phyloP scores from a whole-genome alignment of 2,113 vertebrate species.

The Haliaeetus leucogaster region DNA sequence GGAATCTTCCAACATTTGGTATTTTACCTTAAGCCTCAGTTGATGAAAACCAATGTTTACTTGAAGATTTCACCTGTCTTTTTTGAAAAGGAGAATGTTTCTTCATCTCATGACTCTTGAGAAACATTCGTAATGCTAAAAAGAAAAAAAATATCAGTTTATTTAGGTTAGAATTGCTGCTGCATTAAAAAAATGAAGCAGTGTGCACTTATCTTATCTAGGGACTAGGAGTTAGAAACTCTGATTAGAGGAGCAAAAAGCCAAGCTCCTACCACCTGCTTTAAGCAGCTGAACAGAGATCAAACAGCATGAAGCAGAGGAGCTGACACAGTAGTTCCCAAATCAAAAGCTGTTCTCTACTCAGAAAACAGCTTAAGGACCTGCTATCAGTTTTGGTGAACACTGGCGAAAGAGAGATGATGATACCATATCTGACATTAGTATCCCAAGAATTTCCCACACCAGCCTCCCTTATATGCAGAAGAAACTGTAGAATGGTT shows the following conservation, averaged over 20 bases:
- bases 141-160: background rate
- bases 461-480: background rate
- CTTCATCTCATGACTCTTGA: background rate
- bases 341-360: background rate
- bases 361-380: background rate
- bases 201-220: background rate
- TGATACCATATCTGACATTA: background rate
- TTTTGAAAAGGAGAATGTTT: background rate
- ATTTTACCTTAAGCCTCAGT: background rate
- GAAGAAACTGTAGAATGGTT: background rate
- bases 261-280: background rate
- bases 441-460: background rate
- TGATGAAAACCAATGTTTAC: background rate
- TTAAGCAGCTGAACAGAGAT: background rate
- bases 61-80: background rate
- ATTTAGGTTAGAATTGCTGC: background rate
- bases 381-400: background rate
- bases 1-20: background rate
- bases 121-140: background rate
- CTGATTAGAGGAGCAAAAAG: background rate
- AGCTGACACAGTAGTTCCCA: background rate
- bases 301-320: background rate
- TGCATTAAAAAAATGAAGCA: background rate
- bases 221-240: background rate
- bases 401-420: background rate